These are phyloP conservation scores for Marisa cornuarietis DNA, from an alignment of 1,140 invertebrate genomes.

Conservation along the genomic window DNA sequence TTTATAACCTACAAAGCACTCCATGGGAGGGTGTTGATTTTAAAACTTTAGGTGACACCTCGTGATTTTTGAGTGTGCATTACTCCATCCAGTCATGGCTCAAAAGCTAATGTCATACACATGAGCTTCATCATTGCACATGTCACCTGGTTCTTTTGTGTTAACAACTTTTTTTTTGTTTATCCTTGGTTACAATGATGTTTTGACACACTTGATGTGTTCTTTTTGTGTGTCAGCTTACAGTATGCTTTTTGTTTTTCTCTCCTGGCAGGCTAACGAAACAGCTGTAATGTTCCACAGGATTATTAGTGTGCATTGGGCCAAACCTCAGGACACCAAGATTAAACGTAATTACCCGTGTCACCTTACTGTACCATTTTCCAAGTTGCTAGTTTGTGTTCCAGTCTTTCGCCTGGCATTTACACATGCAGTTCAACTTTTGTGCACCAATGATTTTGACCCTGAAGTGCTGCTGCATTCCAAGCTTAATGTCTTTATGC, in stretches of 20 bases:
- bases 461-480: constrained; percentile 11
- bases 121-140: no score
- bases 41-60: no score
- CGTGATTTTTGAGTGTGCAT: no score
- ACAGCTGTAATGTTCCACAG: constrained; percentile 73
- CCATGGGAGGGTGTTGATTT: no score
- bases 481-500: constrained; percentile 2
- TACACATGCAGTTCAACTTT: constrained; percentile 11
- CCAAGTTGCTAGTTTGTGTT: background rate
- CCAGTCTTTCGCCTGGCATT: constrained; percentile 15
- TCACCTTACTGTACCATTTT: no score
- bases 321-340: constrained; percentile 30
- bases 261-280: constrained; percentile 68
- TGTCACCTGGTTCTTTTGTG: no score
- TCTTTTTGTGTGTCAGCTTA: constrained; percentile 15
- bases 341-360: constrained; percentile 26
- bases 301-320: constrained; percentile 71
- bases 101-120: no score
- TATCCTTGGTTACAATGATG: no score
- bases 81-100: no score
- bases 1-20: no score
- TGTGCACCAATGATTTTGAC: constrained; percentile 2
- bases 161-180: no score
- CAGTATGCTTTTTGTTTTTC: constrained; percentile 36
- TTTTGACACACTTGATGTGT: constrained; percentile 9